Base-by-base conservation (phyloP, 2,797 vertebrate genomes). In the Tokudaia muenninki region DNA sequence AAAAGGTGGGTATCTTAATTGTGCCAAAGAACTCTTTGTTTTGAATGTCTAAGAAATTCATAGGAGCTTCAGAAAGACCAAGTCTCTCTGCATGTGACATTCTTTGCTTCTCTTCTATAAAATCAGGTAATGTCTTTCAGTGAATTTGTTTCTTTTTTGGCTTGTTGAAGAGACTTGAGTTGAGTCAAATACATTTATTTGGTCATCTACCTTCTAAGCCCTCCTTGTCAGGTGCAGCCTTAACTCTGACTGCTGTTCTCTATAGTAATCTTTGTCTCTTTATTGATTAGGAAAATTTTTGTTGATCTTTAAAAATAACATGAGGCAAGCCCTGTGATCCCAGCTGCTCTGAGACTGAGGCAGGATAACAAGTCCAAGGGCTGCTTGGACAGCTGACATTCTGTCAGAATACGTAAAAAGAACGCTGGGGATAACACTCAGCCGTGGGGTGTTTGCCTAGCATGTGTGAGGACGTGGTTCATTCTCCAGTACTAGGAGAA, bases 21-120 rank as follows among this genome's bases (percentile, higher is more conserved):
- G 34, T 94, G 57, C 22, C 37, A 37, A 82, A 82, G 16, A 31
- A 31, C 16, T 63, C 37, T 61, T 61, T 41, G 13, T 61, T 94
- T 91, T 93, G 82, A 41, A 67, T 61, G 44, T 84, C 22, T 94
- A 55, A 97, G 88, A 84, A 95, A 94, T 92, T 95, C 29, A 89
- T 74, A 86, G 41, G 29, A 79, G 3, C 41, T 94, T 94, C 52
- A 57, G 26, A 79, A 89, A 79, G 29, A 31, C 21, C 63, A 91
- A 65, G 47, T 11, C 19, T 96, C 3, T 91, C 11, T 88, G 86
- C 82, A 61, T 81, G 67, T 83, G 37, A 11, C 14, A 29, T 44
- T 59, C 81, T 31, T 59, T 86, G 34, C 3, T 94, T 95, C 31
- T 16, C 55, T 59, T 19, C 29, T n/a, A 29, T 91, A 91, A 92